phyloP scores from a whole-genome alignment of 37 sponge, comb jelly and placozoan species.

The Corticium candelabrum region DNA sequence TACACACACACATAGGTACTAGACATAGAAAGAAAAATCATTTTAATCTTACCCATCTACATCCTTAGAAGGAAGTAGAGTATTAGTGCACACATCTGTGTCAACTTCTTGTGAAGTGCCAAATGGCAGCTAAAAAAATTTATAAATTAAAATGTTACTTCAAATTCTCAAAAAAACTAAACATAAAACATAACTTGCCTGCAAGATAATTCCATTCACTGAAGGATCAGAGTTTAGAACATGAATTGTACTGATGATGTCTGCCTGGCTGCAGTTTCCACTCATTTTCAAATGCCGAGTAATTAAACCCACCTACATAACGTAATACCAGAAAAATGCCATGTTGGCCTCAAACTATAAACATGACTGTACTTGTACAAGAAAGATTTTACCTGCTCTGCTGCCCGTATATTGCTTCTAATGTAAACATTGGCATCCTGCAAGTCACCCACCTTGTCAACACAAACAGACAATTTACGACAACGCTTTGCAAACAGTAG shows the following conservation, averaged over 20 bases:
- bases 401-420: conserved; percentile 82
- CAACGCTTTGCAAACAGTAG: too few relatives aligned
- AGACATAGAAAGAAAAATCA: too few relatives aligned
- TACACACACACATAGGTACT: too few relatives aligned
- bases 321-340: too few relatives aligned
- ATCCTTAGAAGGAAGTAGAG: conserved; percentile 42
- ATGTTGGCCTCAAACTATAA: too few relatives aligned
- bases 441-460: conserved; percentile 59
- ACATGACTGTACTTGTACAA: too few relatives aligned
- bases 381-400: conserved; percentile 46
- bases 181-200: conserved; percentile 67
- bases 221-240: conserved; percentile 52
- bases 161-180: background rate
- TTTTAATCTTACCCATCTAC: conserved; percentile 77
- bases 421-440: conserved; percentile 91
- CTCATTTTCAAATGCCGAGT: conserved; percentile 68
- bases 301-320: conserved; percentile 31
- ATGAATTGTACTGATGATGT: conserved; percentile 36
- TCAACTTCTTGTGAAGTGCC: conserved; percentile 24
- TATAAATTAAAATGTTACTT: background rate
- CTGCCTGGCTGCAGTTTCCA: conserved; percentile 19
- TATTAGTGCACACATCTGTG: conserved; percentile 5
- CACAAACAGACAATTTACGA: too few relatives aligned
- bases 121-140: conserved; percentile 16
- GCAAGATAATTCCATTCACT: conserved; percentile 82